Percentiles rank a stretch among this genome's conserved stretches.
These are phyloP conservation scores for Choristoneura rosaceana DNA, from an alignment of 2,888 invertebrate genomes.

Conservation along the genomic window DNA sequence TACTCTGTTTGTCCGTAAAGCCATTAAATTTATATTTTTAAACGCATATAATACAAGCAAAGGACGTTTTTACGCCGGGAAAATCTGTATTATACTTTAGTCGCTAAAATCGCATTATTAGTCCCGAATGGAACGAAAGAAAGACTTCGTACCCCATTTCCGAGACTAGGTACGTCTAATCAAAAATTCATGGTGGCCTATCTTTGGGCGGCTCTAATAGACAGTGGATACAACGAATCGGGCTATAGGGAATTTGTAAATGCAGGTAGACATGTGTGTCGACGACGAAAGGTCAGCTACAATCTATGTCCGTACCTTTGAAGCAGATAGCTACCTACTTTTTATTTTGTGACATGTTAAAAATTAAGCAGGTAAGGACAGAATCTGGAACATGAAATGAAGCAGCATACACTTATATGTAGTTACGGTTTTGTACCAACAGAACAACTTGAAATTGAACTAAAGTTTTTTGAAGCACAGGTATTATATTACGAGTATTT, in stretches of 20 bases:
- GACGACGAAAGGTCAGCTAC: slow-evolving; percentile 17
- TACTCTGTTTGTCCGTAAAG: slow-evolving; percentile 11
- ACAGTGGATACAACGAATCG: slow-evolving; percentile 6
- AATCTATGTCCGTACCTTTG: background rate
- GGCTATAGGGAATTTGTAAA: slow-evolving; percentile 12
- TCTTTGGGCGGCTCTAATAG: slow-evolving; percentile 20
- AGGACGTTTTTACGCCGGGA: background rate
- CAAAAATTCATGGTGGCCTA: slow-evolving; percentile 22
- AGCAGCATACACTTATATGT: background rate
- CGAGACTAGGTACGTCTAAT: slow-evolving; percentile 18
- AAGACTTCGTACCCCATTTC: slow-evolving; percentile 10
- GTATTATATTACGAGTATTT: background rate
- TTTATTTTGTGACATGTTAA: slow-evolving; percentile 3
- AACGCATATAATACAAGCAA: slow-evolving; percentile 2
- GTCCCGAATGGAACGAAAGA: slow-evolving; percentile 13
- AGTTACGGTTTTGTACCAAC: too few species aligned
- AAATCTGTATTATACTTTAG: background rate
- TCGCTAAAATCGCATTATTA: slow-evolving; percentile 26
- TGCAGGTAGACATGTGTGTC: slow-evolving; percentile 1
- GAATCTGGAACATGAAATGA: background rate
- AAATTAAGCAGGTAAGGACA: background rate
- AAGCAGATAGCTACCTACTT: background rate
- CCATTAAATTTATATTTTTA: slow-evolving; percentile 10
- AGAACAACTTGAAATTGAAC: too few species aligned
- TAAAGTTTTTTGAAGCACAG: background rate